phyloP scores from a whole-genome alignment of 2,797 vertebrate species.

The Odontamblyopus lacepedii region DNA sequence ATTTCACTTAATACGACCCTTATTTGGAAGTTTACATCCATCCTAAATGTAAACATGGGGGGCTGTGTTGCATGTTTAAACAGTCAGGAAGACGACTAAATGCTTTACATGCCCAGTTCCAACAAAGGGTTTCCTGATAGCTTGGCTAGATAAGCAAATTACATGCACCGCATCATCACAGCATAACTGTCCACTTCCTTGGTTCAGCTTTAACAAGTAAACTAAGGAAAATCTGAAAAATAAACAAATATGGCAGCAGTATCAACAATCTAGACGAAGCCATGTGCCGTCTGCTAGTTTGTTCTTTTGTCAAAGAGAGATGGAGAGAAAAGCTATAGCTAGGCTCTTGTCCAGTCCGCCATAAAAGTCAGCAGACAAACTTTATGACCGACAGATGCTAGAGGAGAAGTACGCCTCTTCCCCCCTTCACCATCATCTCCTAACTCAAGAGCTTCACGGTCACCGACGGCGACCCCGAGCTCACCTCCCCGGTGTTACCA shows the following conservation, averaged over 20 bases:
- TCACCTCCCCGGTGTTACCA: slow-evolving; percentile 74
- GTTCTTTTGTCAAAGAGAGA: slow-evolving; percentile 65
- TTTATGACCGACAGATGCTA: slow-evolving; percentile 84
- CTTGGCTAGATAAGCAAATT: slow-evolving; percentile 34
- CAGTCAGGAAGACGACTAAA: neutral
- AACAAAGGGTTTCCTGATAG: slow-evolving; percentile 32
- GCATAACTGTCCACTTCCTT: slow-evolving; percentile 26
- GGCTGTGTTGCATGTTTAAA: neutral
- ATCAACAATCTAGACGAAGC: slow-evolving; percentile 61
- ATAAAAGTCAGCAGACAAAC: slow-evolving; percentile 76
- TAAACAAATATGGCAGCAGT: slow-evolving; percentile 46
- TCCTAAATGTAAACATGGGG: neutral
- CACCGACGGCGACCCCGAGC: slow-evolving; percentile 68
- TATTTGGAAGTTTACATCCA: too few relatives aligned
- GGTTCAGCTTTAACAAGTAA: slow-evolving; percentile 5
- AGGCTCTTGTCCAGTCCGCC: slow-evolving; percentile 68
- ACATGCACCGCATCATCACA: slow-evolving; percentile 34
- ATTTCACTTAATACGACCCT: too few relatives aligned
- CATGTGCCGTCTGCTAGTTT: slow-evolving; percentile 56
- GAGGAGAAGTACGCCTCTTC: slow-evolving; percentile 54
- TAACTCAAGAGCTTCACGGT: slow-evolving; percentile 54
- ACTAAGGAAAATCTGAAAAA: slow-evolving; percentile 25
- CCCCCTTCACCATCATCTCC: slow-evolving; percentile 40
- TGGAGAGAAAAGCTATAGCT: slow-evolving; percentile 49
- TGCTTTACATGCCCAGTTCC: slow-evolving; percentile 3